Evolutionary conservation across 2,113 vertebrate genomes (phyloP), one percentile per base, ranked within the genome.

Genomic region (Potamarius usumacintae): DNA sequence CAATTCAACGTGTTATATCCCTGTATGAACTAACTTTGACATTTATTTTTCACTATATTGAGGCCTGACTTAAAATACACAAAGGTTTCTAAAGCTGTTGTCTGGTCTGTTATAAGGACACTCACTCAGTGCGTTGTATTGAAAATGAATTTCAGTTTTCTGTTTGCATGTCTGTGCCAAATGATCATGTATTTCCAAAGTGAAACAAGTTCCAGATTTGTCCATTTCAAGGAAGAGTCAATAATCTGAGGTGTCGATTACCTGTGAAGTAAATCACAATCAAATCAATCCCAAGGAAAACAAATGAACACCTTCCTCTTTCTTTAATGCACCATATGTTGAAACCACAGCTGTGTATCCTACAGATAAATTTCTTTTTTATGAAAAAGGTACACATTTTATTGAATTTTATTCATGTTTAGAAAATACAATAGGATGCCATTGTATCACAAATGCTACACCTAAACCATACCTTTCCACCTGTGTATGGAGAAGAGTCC

Each of bases 31-130:
- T 53, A 53, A 84, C 72, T 78, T 65, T 53, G 63, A 12, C 85
- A 72, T 87, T 60, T 74, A 72, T 55, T 86, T 71, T 86, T 65
- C 27, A 34, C 60, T 42, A 55, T 60, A 85, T 9, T 57, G 55
- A 2, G 1, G 55, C 34, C 55, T 74, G 53, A 42, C 30, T 42
- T 0, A 74, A 74, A 58, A 85, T 85, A 63, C 18, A 63, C 60
- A 79, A 30, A 79, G 11, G n/a, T 86, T 79, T 80, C 62, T 71
- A 57, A 79, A 76, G 60, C n/a, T 48, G 65, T 72, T 60, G 17
- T 62, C 48, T 63, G 53, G 15, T 71, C 20, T 62, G 15, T 65
- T 78, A 42, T 42, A 42, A 1, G 55, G 14, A 55, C 14, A 17
- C 55, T 78, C 52, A 58, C 77, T 30, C 48, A 52, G 20, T 50